Percentiles rank a stretch among this genome's conserved stretches.
Evolutionary conservation across 2,797 vertebrate genomes (phyloP).

Genomic region (Coranthus polyacanthus): DNA sequence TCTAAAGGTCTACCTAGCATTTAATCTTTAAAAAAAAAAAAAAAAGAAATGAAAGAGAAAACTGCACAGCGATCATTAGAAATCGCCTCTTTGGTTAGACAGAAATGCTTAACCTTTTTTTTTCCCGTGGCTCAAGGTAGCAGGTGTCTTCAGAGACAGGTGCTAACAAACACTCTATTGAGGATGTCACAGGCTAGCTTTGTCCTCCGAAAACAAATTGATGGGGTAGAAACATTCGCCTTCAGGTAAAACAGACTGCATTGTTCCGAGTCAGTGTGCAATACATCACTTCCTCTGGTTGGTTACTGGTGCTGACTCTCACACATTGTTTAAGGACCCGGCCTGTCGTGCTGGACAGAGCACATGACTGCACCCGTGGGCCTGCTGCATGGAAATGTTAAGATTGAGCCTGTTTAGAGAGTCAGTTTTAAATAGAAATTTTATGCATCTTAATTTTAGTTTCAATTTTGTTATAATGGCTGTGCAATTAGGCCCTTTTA

Average conservation of each 20-base stretch:
- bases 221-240: slow-evolving; percentile 74
- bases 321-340: slow-evolving; percentile 72
- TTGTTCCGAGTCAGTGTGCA: slow-evolving; percentile 77
- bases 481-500: slow-evolving; percentile 65
- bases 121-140: slow-evolving; percentile 39
- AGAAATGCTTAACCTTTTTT: slow-evolving; percentile 12
- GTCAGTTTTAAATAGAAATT: slow-evolving; percentile 47
- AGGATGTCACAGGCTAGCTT: slow-evolving; percentile 64
- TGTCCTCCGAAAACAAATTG: slow-evolving; percentile 73
- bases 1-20: slow-evolving; percentile 1
- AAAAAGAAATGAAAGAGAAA: slow-evolving; percentile 1
- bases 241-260: slow-evolving; percentile 77
- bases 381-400: slow-evolving; percentile 44
- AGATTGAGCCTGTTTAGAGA: slow-evolving; percentile 56
- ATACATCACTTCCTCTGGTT: slow-evolving; percentile 78
- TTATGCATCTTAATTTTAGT: slow-evolving; percentile 65
- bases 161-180: slow-evolving; percentile 64
- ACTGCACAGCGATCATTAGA: not conserved
- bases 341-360: slow-evolving; percentile 69
- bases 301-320: slow-evolving; percentile 76
- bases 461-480: slow-evolving; percentile 51
- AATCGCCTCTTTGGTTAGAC: not conserved
- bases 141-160: slow-evolving; percentile 57
- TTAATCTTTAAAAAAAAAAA: too few relatives aligned
- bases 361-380: slow-evolving; percentile 54